phyloP scores from a whole-genome alignment of 2,113 vertebrate species.

The Scytalopus superciliaris region DNA sequence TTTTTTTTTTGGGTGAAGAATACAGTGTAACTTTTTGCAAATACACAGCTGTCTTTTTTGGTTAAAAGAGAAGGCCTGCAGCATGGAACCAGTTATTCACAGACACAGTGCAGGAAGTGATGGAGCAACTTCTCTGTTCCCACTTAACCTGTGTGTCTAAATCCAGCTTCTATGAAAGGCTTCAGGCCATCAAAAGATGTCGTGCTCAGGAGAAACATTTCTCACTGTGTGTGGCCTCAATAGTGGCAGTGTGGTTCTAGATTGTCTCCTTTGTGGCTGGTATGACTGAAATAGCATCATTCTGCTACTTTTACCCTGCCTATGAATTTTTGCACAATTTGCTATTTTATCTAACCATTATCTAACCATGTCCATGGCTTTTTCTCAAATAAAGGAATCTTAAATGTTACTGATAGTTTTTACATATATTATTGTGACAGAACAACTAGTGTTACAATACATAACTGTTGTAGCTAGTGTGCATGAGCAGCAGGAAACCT shows the following conservation, averaged over 20 bases:
- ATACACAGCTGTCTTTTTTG: not conserved
- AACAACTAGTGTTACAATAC: accelerated
- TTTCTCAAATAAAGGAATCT: not conserved
- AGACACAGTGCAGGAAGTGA: not conserved
- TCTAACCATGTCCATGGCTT: not conserved
- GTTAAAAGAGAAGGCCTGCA: not conserved
- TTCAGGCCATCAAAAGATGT: not conserved
- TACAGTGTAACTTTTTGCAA: not conserved
- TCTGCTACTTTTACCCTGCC: not conserved
- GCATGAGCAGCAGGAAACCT: not conserved
- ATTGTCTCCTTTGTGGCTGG: not conserved
- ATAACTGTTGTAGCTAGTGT: not conserved
- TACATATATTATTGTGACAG: not conserved
- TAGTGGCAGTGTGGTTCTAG: not conserved
- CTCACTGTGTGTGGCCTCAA: not conserved
- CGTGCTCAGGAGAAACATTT: not conserved
- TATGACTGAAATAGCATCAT: not conserved
- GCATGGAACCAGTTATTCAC: not conserved
- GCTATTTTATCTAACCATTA: not conserved
- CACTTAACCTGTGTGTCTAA: not conserved
- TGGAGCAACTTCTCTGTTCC: not conserved
- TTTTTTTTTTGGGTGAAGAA: not conserved
- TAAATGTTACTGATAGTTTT: not conserved
- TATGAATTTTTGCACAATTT: not conserved
- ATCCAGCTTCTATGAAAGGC: not conserved